Conservation (phyloP, 2,113 vertebrate species). For the Anoplopoma fimbria region DNA sequence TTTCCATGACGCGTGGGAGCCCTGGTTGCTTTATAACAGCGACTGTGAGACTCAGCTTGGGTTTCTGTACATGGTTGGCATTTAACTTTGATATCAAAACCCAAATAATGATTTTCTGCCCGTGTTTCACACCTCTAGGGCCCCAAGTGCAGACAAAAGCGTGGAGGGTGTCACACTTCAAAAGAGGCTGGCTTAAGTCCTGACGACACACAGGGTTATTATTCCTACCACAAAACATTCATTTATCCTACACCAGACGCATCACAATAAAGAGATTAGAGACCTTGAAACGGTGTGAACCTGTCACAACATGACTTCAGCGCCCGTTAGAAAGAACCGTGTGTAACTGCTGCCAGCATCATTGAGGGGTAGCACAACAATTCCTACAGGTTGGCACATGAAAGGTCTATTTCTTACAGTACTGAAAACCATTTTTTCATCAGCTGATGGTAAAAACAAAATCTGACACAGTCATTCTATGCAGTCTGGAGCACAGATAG, state of each 20-base stretch:
- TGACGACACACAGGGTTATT: slow-evolving; percentile 15
- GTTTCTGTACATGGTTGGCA: neutral
- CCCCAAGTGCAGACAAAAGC: neutral
- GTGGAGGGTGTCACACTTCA: slow-evolving; percentile 25
- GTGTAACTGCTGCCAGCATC: slow-evolving; percentile 6
- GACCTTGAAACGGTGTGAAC: slow-evolving; percentile 20
- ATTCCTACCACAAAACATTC: slow-evolving; percentile 36
- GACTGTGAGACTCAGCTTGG: neutral
- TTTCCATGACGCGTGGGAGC: too few species aligned
- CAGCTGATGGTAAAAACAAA: neutral
- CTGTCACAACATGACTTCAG: slow-evolving; percentile 53
- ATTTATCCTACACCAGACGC: slow-evolving; percentile 13
- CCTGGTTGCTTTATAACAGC: too few species aligned
- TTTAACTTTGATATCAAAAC: neutral
- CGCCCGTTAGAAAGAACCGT: slow-evolving; percentile 32
- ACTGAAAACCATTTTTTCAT: slow-evolving; percentile 18
- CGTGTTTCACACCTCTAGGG: neutral
- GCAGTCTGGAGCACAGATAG: neutral
- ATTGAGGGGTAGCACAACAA: neutral
- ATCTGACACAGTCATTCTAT: neutral
- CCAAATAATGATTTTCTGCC: slow-evolving; percentile 6
- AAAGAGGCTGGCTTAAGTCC: neutral
- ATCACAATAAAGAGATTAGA: slow-evolving; percentile 42
- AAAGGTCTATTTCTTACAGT: neutral
- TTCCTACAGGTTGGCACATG: slow-evolving; percentile 45